phyloP scores from a whole-genome alignment of 1,140 invertebrate species.

The Drosophila melanica region DNA sequence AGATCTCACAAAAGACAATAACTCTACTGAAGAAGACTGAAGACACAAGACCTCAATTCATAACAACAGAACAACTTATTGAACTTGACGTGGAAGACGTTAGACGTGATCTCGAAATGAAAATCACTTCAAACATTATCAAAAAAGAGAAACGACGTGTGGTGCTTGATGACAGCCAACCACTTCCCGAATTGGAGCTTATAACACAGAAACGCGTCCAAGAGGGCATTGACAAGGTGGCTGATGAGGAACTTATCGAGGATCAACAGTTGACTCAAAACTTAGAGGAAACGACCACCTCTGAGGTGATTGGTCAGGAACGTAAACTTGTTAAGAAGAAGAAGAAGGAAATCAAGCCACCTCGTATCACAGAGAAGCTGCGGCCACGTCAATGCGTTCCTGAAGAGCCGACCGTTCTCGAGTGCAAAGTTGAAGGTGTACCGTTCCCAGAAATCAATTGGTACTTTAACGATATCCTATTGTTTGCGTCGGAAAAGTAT shows the following conservation, averaged over 20 bases:
- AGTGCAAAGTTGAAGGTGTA: slow-evolving; percentile 89
- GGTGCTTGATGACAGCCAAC: slow-evolving; percentile 84
- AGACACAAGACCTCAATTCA: slow-evolving; percentile 77
- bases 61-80: slow-evolving; percentile 80
- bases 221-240: slow-evolving; percentile 84
- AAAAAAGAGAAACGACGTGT: slow-evolving; percentile 81
- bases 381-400: slow-evolving; percentile 88
- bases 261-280: slow-evolving; percentile 80
- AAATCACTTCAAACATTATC: slow-evolving; percentile 85
- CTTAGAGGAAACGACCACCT: slow-evolving; percentile 84
- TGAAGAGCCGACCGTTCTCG: slow-evolving; percentile 87
- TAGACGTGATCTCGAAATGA: slow-evolving; percentile 85
- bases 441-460: slow-evolving; percentile 92
- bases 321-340: slow-evolving; percentile 84
- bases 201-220: slow-evolving; percentile 84
- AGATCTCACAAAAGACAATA: slow-evolving; percentile 83
- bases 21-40: slow-evolving; percentile 78
- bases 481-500: slow-evolving; percentile 89
- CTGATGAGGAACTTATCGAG: slow-evolving; percentile 85
- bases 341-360: slow-evolving; percentile 87
- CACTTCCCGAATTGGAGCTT: slow-evolving; percentile 86
- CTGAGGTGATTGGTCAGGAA: slow-evolving; percentile 77
- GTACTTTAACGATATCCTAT: slow-evolving; percentile 93
- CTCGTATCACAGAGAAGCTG: slow-evolving; percentile 89
- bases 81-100: slow-evolving; percentile 84